phyloP scores from a whole-genome alignment of 1,140 invertebrate genomes.

The Solenopsis fugax region DNA sequence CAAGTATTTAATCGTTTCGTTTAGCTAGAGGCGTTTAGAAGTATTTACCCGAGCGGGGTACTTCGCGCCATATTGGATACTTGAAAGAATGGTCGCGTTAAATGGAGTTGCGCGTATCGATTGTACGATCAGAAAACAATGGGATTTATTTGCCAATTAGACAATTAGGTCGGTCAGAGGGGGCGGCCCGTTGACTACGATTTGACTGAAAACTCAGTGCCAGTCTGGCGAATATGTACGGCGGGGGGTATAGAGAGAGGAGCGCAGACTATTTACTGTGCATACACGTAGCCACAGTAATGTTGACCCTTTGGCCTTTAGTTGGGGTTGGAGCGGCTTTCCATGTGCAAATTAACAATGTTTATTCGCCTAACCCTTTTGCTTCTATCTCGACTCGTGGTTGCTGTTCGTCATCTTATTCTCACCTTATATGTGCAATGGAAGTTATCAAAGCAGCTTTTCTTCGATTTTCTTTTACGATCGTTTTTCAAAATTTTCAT shows the following conservation, averaged over 20 bases:
- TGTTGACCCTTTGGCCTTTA: constrained; percentile 83
- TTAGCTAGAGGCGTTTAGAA: neutral
- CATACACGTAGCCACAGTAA: constrained; percentile 75
- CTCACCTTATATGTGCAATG: constrained; percentile 18
- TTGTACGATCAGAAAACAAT: constrained; percentile 78
- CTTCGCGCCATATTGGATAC: neutral
- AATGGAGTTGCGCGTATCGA: constrained; percentile 65
- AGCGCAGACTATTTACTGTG: constrained; percentile 81
- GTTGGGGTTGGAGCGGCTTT: constrained; percentile 68
- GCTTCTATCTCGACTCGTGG: constrained; percentile 55
- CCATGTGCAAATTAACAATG: constrained; percentile 84
- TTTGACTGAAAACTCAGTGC: constrained; percentile 63
- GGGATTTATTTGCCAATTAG: constrained; percentile 84
- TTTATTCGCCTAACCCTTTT: constrained; percentile 82
- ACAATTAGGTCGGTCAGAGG: constrained; percentile 78
- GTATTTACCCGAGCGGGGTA: neutral
- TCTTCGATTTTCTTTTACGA: neutral
- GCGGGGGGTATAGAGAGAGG: constrained; percentile 77
- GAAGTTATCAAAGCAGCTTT: neutral
- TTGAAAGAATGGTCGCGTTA: constrained; percentile 31
- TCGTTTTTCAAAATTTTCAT: neutral
- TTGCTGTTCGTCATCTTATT: constrained; percentile 1
- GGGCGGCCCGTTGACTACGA: constrained; percentile 46
- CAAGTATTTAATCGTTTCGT: constrained; percentile 6
- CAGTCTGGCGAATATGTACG: constrained; percentile 60